Conservation (phyloP, 1,140 invertebrate species). For the Drosophila auraria region DNA sequence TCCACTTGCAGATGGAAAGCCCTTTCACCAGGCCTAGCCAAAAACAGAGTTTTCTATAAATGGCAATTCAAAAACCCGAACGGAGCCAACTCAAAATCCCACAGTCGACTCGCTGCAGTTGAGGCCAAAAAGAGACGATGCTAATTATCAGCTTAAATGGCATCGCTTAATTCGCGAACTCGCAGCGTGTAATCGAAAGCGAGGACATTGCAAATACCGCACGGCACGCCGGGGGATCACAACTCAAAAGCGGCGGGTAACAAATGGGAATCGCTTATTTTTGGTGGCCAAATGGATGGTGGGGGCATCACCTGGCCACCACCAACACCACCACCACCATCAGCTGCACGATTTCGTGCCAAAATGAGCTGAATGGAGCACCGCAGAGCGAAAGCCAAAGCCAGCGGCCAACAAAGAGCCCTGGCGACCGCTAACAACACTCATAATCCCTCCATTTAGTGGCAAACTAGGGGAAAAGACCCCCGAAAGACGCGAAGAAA, state of each 20-base stretch:
- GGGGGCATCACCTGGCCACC: conserved; percentile 7
- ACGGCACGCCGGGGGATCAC: conserved; percentile 13
- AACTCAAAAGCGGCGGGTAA: conserved; percentile 34
- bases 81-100: neutral
- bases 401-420: conserved; percentile 36
- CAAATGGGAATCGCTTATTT: conserved; percentile 67
- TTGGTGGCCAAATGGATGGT: conserved; percentile 48
- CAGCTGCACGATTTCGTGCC: conserved; percentile 27
- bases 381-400: conserved; percentile 29
- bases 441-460: conserved; percentile 81
- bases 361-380: conserved; percentile 56
- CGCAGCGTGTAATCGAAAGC: conserved; percentile 40
- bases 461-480: conserved; percentile 54
- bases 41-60: neutral
- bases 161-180: conserved; percentile 25
- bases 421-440: conserved; percentile 75
- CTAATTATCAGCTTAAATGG: conserved; percentile 42
- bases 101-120: neutral
- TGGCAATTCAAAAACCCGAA: neutral
- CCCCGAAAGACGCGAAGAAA: conserved; percentile 16
- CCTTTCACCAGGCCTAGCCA: neutral
- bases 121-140: neutral
- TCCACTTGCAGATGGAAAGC: neutral
- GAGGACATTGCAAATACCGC: conserved; percentile 26
- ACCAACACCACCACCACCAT: neutral